Conservation (phyloP, 2,113 vertebrate species). For the Labrus mixtus region DNA sequence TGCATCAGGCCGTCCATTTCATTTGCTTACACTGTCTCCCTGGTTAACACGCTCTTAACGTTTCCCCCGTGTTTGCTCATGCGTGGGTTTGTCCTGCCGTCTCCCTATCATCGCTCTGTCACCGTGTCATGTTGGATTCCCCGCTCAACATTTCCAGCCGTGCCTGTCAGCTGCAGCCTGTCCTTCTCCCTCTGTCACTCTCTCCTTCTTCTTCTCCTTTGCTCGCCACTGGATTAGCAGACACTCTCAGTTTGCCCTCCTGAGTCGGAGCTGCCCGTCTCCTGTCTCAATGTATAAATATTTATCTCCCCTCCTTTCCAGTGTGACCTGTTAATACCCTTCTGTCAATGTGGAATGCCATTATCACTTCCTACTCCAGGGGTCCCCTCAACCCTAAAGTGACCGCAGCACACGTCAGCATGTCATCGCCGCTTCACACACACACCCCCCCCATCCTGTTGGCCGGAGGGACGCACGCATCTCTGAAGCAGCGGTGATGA, state of each 20-base stretch:
- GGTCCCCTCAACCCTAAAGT: conserved; percentile 56
- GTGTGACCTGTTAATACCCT: conserved; percentile 72
- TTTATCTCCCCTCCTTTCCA: conserved; percentile 62
- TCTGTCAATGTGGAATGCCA: conserved; percentile 61
- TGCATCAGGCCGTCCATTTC: conserved; percentile 10
- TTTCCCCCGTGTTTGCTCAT: conserved; percentile 36
- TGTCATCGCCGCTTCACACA: conserved; percentile 34
- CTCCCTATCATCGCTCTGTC: conserved; percentile 52
- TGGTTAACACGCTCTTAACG: conserved; percentile 47
- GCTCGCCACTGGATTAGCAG: conserved; percentile 68
- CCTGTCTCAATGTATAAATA: conserved; percentile 72
- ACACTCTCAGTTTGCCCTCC: conserved; percentile 28
- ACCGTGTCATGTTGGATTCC: conserved; percentile 52
- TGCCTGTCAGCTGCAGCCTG: conserved; percentile 56
- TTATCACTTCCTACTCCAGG: conserved; percentile 58
- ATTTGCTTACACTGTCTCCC: conserved; percentile 33
- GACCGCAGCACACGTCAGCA: conserved; percentile 37
- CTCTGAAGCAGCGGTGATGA: conserved; percentile 32
- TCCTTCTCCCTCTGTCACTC: conserved; percentile 48
- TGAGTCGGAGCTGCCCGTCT: conserved; percentile 48
- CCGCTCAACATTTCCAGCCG: conserved; percentile 42
- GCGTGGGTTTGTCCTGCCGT: conserved; percentile 51
- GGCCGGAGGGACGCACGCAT: background rate
- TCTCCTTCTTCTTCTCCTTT: conserved; percentile 12
- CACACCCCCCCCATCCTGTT: background rate